Base-by-base conservation (phyloP, 2,797 vertebrate genomes). In the Etheostoma perlongum region DNA sequence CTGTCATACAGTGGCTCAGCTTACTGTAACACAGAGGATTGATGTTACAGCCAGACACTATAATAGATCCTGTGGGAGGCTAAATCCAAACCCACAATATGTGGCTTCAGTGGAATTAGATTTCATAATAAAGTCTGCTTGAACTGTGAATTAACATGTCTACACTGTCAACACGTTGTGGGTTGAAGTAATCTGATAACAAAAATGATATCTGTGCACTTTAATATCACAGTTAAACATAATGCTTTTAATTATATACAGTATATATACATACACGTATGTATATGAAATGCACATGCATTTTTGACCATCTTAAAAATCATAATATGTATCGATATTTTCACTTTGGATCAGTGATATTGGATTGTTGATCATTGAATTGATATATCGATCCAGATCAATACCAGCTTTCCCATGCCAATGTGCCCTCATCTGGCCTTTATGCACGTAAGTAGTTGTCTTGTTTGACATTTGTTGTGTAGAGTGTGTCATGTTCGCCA, bases 1-100 rank as follows among this genome's bases (percentile, higher is more conserved):
- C 90, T 85, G 85, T 84, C 72, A 83, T 75, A 72, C 18, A 33
- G 21, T n/a, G 30, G 63, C 71, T 82, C 53, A 60, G 77, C 65
- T 72, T 57, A 83, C 47, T 64, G 73, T 75, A 75, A 82, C 47
- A 66, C 76, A 72, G 55, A 71, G 49, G 64, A 47, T 59, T 55
- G 25, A 67, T 63, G 70, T 66, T 85, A 64, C 46, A 80, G 74
- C 46, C 40, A 84, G 30, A 78, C 58, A 78, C 77, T 59, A 77
- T 27, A 82, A 78, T 73, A 81, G 57, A 78, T 60, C 23, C 5
- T 21, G 63, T 54, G 60, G 58, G 67, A 30, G 52, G 55, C 44
- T 33, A 19, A 75, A 65, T 54, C 18, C 21, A 72, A 72, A 66
- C 52, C 25, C 4, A 47, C 49, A 42, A 40, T 46, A 64, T 40